Percentiles rank a stretch among this genome's conserved stretches.
Conservation (phyloP, 2,797 vertebrate species). For the Chiropotes sagulatus region DNA sequence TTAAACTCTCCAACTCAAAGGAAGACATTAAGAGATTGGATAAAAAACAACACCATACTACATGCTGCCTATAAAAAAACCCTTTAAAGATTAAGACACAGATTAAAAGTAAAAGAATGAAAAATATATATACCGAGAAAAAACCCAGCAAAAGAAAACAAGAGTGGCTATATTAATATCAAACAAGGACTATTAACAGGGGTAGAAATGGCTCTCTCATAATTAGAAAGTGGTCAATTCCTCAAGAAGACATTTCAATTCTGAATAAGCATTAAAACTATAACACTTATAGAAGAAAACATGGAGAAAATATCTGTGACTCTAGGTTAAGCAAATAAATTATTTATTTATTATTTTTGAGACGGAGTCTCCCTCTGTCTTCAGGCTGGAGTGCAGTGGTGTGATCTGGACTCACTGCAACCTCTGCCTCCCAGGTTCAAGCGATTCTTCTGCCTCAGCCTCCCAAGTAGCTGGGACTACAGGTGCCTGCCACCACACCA, state of each 20-base stretch:
- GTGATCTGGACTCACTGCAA: not conserved
- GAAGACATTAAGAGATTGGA: not conserved
- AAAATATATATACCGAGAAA: not conserved
- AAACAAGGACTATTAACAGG: not conserved
- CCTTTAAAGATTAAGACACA: not conserved
- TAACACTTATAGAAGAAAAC: not conserved
- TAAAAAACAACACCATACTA: not conserved
- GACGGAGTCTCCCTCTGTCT: not conserved
- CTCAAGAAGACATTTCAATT: not conserved
- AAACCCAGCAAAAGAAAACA: not conserved
- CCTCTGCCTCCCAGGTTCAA: not conserved
- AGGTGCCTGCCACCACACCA: not conserved
- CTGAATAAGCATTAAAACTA: not conserved
- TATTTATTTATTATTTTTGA: no score
- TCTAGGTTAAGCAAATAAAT: not conserved
- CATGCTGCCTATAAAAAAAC: not conserved
- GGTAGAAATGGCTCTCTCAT: not conserved
- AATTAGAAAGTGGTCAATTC: not conserved
- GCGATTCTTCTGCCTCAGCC: not conserved
- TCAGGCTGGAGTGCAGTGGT: not conserved
- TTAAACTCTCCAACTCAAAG: not conserved
- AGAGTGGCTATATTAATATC: not conserved
- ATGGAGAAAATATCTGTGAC: not conserved
- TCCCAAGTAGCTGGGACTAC: not conserved
- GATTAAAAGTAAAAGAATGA: not conserved